phyloP scores from a whole-genome alignment of 92 coral and sea anemone genomes.

The Meandrina meandrites region DNA sequence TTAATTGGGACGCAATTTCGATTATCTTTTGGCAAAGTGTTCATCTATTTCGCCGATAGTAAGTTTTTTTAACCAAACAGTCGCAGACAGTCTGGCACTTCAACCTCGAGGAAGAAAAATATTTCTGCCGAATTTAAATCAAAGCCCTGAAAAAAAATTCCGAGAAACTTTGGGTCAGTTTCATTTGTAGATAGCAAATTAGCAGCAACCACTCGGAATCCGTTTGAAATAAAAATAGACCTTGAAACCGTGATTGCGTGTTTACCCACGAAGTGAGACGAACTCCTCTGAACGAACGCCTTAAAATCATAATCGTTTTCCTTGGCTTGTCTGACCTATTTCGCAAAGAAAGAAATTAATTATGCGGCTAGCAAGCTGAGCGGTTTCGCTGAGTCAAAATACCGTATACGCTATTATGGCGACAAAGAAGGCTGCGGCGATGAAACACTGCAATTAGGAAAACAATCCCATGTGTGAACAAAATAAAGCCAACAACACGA shows the following conservation, averaged over 20 bases:
- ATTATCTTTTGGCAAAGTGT: slow-evolving; percentile 7
- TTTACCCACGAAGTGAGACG: not conserved
- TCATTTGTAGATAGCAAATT: not conserved
- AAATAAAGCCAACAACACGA: not conserved
- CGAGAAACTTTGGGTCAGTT: not conserved
- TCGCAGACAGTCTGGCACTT: not conserved
- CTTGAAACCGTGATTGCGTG: not conserved
- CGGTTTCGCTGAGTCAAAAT: not conserved
- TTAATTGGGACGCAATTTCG: slow-evolving; percentile 11
- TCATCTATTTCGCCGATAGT: not conserved
- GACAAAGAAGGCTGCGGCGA: not conserved
- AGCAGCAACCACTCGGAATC: not conserved
- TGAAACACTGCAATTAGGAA: not conserved
- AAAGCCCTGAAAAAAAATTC: not conserved
- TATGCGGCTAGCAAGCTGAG: not conserved
- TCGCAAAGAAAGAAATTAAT: not conserved
- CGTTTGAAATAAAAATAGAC: not conserved
- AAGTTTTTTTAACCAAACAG: not conserved
- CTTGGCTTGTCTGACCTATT: not conserved
- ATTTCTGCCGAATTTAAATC: not conserved
- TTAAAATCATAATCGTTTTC: not conserved
- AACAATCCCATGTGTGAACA: not conserved
- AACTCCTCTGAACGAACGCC: not conserved
- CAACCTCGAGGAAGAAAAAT: not conserved
- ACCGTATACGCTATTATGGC: not conserved